A percentile compares a stretch with the other conserved stretches of the same genome.
phyloP scores from a whole-genome alignment of 2,113 vertebrate species.

The Cranoglanis bouderius region DNA sequence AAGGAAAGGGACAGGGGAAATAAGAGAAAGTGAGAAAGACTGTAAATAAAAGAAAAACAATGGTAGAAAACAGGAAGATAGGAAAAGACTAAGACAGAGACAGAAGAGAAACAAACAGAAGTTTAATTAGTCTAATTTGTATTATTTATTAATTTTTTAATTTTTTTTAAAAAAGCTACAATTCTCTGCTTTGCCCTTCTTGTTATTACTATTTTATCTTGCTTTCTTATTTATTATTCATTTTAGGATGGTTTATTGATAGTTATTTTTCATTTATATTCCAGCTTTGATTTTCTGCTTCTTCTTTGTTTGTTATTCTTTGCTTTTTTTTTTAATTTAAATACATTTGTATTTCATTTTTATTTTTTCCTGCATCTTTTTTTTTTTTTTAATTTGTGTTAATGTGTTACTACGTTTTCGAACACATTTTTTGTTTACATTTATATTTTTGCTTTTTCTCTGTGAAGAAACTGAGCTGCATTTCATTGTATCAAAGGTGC shows the following conservation, averaged over 20 bases:
- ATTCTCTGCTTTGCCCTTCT: background rate
- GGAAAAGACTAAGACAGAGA: too few species aligned
- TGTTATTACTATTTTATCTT: background rate
- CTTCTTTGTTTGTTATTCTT: background rate
- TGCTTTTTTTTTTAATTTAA: background rate
- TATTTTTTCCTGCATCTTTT: too few species aligned
- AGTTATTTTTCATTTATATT: background rate
- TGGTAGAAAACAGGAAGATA: background rate
- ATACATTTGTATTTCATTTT: too few species aligned
- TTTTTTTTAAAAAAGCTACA: background rate
- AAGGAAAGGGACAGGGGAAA: background rate
- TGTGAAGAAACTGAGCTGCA: too few species aligned
- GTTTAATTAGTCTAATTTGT: background rate
- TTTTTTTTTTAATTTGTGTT: too few species aligned
- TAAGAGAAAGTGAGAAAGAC: background rate
- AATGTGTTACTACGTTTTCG: background rate
- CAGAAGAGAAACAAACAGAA: background rate
- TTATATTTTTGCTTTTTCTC: too few species aligned
- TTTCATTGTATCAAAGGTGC: too few species aligned
- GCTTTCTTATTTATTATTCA: background rate
- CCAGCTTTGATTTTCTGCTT: background rate
- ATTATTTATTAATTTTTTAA: too few species aligned
- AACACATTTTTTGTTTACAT: too few species aligned
- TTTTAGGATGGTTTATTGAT: background rate
- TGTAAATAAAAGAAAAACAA: background rate